Conservation (phyloP, 1,140 invertebrate species). For the Psilanteris sp. region DNA sequence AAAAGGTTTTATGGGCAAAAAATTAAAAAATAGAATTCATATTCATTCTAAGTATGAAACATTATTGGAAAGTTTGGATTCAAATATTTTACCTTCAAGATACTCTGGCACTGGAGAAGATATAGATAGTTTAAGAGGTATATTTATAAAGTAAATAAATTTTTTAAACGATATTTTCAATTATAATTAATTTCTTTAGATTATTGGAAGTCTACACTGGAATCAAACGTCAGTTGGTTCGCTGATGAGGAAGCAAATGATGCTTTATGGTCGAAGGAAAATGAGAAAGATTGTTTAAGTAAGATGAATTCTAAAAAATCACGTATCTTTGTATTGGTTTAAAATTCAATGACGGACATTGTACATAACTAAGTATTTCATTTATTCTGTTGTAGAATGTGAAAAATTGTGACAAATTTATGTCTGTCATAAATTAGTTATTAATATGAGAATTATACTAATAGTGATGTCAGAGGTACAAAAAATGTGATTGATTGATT, state of each 20-base stretch:
- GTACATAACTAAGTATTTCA: conserved; percentile 17
- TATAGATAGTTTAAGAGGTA: conserved; percentile 79
- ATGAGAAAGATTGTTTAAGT: conserved; percentile 33
- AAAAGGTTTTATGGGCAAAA: conserved; percentile 85
- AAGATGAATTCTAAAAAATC: conserved; percentile 9
- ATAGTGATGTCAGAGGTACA: conserved; percentile 38
- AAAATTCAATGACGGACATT: conserved; percentile 9
- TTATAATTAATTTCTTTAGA: too few species aligned
- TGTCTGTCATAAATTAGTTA: conserved; percentile 30
- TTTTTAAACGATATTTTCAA: too few species aligned
- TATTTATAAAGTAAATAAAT: neutral
- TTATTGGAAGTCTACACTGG: conserved; percentile 81
- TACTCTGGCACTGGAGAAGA: conserved; percentile 82
- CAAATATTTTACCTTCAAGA: conserved; percentile 81
- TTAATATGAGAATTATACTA: conserved; percentile 48
- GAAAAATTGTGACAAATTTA: conserved; percentile 57
- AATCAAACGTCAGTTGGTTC: conserved; percentile 81
- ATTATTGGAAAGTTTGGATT: conserved; percentile 76
- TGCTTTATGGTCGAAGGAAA: conserved; percentile 24
- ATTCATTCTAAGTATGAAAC: conserved; percentile 77
- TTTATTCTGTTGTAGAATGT: conserved; percentile 47
- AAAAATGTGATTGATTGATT: conserved; percentile 47
- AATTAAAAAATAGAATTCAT: conserved; percentile 82
- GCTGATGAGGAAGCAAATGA: conserved; percentile 82
- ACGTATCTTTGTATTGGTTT: conserved; percentile 9